Base-by-base conservation (phyloP, 2,113 vertebrate genomes). In the Deroptyus accipitrinus region DNA sequence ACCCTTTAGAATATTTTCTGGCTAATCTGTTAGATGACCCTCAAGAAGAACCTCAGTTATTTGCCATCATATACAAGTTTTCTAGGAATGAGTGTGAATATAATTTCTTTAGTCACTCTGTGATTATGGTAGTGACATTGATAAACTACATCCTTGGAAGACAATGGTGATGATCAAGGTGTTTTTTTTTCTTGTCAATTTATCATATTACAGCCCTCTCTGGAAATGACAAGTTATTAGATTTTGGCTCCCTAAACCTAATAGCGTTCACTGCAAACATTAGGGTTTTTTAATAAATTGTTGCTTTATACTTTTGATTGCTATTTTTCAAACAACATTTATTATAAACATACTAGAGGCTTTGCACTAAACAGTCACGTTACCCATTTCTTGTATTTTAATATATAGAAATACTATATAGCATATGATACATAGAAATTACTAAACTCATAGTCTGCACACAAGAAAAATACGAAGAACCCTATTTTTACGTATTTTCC, bases 131-230 rank as follows among this genome's bases (percentile, higher is more conserved):
- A 90, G 77, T 98, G 97, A 98, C 97, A 98, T 95, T 98, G 97
- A 98, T 97, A 98, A 98, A 98, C 94, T 98, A 82, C 95, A 96
- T 94, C 96, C 95, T 97, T 97, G 95, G 80, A 46, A 97, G 97
- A 98, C 85, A 98, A 95, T 24, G 85, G 84, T 95, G 96, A 98
- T 98, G 97, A 98, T 97, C 95, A 83, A 98, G 89, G 94, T 97
- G 49, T 3, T 35, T 81, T 79, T 79, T 98, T 96, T 94, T 96
- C 83, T 94, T 97, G 91, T 97, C 96, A 96, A 98, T 98, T 98
- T 97, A 98, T 98, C 97, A 98, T 96, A 97, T 96, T 98, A 97
- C 79, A 97, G 95, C 37, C 66, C 62, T 95, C 78, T 91, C 91
- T 96, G 82, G 80, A 97, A 97, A 97, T 97, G 92, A 97, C 93